Evolutionary conservation across 2,113 vertebrate genomes (phyloP), one percentile per base, ranked within the genome.

Genomic region (Vulpes ferrilata): DNA sequence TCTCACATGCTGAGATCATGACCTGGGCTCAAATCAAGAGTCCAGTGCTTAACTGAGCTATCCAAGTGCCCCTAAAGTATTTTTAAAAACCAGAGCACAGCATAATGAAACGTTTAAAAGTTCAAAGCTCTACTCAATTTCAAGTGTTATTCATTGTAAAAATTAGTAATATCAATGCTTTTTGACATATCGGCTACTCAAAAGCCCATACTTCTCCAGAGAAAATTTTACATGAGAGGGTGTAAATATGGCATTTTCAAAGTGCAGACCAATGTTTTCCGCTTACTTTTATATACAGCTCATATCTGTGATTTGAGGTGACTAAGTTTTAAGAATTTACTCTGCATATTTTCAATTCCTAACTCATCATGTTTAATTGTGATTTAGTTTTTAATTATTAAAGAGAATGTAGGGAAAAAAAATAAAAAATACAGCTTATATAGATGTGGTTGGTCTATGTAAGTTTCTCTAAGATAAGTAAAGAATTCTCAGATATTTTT

Each of bases 381-480:
- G 55, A 53, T 27, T 55, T 95, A 53, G 13, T 81, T 96, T 80
- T 93, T 13, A 82, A 78, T 82, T 93, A 62, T 73, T 17, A 79
- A 15, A 51, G 5, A 62, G 38, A 96, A 48, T 69, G 5, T 55
- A 79, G 11, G 15, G 2, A 57, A 48, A 95, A 94, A 71, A 60
- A 80, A 15, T 1, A 43, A 32, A 19, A 13, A 55, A 48, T n/a
- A 10, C 2, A 67, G 23, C 23, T 73, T 92, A 57, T 59, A 85
- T 11, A 94, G 35, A 78, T 11, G 27, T 53, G 11, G 6, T 93
- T 86, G 57, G 55, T 82, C 15, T 69, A 38, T 55, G 4, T 91
- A 85, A 81, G 32, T 95, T 96, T 90, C 30, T 82, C 60, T 92
- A 91, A 95, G 95, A 96, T 92, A 97, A 97, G 78, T n/a, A 93